Conservation (phyloP, 2,888 invertebrate genomes). For the Vandiemenella viatica region DNA sequence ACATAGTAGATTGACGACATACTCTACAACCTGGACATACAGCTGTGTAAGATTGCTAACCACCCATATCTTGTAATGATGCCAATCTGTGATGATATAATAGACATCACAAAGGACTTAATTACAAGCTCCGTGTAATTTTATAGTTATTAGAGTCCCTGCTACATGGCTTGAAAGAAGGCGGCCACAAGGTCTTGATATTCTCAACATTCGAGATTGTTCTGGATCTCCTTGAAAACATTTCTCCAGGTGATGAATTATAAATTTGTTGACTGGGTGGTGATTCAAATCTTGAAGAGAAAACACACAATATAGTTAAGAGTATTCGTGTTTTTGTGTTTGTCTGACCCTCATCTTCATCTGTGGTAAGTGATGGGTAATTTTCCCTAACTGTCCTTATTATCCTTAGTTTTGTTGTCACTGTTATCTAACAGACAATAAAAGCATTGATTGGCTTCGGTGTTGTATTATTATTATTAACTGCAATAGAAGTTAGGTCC, state of each 20-base stretch:
- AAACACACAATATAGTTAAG: constrained; percentile 32
- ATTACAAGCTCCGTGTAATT: constrained; percentile 42
- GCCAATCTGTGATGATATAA: constrained; percentile 53
- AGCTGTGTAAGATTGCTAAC: no score
- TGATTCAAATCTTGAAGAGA: constrained; percentile 25
- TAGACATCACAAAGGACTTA: no score
- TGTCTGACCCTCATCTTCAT: no score
- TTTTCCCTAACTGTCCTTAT: no score
- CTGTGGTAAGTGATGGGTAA: no score
- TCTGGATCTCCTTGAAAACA: constrained; percentile 49
- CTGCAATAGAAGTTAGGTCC: no score
- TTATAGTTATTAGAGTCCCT: constrained; percentile 47
- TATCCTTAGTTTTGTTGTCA: no score
- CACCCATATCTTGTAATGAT: no score
- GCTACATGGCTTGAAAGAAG: constrained; percentile 35
- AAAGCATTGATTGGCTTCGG: no score
- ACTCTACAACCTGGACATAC: constrained; percentile 32
- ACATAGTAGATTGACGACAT: constrained; percentile 16
- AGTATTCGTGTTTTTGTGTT: no score
- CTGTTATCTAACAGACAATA: no score
- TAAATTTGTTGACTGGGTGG: constrained; percentile 44
- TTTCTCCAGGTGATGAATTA: constrained; percentile 32
- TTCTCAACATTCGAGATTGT: constrained; percentile 48
- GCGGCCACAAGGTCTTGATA: constrained; percentile 39
- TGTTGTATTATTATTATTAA: no score